Evolutionary conservation across 2,113 vertebrate species (phyloP).

Genomic region (Corythaeola cristata): DNA sequence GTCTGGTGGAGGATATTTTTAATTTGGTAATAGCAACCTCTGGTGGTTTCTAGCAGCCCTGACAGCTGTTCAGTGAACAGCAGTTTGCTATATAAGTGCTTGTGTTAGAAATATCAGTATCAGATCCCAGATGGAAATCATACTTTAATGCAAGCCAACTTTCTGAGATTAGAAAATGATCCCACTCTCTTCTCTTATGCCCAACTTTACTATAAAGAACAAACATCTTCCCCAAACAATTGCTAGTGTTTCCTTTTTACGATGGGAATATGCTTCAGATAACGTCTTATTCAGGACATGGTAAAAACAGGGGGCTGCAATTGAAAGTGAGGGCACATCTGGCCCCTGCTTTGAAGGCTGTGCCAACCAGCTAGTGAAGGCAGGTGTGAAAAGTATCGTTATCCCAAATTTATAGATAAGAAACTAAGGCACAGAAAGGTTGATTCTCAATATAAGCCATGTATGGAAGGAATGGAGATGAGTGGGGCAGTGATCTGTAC

Average conservation of each 20-base stretch:
- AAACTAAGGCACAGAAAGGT: neutral
- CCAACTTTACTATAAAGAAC: neutral
- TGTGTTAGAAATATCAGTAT: neutral
- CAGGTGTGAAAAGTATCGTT: neutral
- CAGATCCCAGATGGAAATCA: neutral
- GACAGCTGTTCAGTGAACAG: neutral
- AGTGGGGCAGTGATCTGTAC: neutral
- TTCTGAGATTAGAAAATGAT: neutral
- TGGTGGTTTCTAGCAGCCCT: neutral
- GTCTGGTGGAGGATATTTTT: neutral
- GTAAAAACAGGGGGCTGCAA: neutral
- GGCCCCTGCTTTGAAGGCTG: neutral
- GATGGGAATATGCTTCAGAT: neutral
- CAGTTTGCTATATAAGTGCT: neutral
- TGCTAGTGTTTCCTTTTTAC: neutral
- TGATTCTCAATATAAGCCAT: fast-evolving
- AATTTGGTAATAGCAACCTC: constrained; percentile 26
- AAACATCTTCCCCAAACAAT: neutral
- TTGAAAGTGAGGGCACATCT: neutral
- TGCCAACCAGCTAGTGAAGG: neutral
- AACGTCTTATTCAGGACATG: neutral
- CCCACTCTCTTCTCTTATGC: neutral
- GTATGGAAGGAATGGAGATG: neutral
- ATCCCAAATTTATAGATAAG: neutral
- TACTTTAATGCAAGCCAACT: neutral